Evolutionary conservation across 2,888 invertebrate genomes (phyloP).

Genomic region (Melanotus villosus): DNA sequence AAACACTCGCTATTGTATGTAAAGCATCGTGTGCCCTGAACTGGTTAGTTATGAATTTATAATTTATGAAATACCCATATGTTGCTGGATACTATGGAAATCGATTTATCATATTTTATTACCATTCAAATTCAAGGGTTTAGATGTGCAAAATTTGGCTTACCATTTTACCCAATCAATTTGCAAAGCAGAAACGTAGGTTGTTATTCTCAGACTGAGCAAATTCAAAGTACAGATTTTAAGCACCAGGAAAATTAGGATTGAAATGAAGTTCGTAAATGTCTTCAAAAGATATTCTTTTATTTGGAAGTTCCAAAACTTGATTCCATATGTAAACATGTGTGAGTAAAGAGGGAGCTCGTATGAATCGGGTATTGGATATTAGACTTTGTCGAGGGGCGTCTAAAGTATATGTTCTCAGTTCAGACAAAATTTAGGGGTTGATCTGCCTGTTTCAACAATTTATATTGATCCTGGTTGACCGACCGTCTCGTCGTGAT

Average conservation of each 20-base stretch:
- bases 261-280: conserved; percentile 32
- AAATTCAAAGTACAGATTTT: too few species aligned
- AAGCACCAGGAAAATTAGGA: not conserved
- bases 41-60: not conserved
- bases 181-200: too few species aligned
- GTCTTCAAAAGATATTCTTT: conserved; percentile 39
- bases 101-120: too few species aligned
- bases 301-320: conserved; percentile 52
- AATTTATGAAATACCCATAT: too few species aligned
- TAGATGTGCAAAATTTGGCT: too few species aligned
- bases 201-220: too few species aligned
- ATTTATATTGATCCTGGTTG: conserved; percentile 46
- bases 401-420: conserved; percentile 46
- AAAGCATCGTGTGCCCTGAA: too few species aligned
- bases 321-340: conserved; percentile 56
- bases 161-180: too few species aligned
- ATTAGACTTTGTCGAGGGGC: conserved; percentile 52
- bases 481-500: conserved; percentile 32
- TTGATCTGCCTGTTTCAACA: conserved; percentile 47
- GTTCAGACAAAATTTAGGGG: conserved; percentile 49
- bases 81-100: too few species aligned
- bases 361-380: conserved; percentile 51
- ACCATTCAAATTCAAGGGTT: too few species aligned
- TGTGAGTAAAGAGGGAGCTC: conserved; percentile 52
- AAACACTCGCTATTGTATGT: too few species aligned